phyloP scores from a whole-genome alignment of 1,140 invertebrate genomes.

The Heliconius himera region DNA sequence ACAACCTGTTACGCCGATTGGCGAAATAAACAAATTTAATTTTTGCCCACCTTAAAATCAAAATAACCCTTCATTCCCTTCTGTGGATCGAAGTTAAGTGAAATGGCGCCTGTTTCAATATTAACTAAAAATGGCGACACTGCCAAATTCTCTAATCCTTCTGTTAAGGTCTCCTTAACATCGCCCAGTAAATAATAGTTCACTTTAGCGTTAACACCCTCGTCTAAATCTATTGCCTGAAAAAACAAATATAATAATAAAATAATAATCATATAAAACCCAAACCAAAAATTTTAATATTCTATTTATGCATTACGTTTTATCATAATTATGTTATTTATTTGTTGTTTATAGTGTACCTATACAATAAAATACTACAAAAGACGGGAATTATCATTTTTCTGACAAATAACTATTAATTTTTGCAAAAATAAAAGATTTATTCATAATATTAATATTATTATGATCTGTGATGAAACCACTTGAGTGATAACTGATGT shows the following conservation, averaged over 20 bases:
- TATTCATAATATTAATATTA: no score
- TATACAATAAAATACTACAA: neutral
- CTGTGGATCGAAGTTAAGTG: constrained; percentile 96
- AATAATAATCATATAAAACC: neutral
- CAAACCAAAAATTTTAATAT: no score
- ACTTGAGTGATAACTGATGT: no score
- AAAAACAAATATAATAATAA: constrained; percentile 39
- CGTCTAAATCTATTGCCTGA: constrained; percentile 92
- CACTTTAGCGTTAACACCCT: constrained; percentile 88
- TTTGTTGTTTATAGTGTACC: neutral
- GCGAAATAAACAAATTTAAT: no score
- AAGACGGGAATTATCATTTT: no score
- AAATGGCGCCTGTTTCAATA: constrained; percentile 89
- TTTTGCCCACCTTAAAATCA: constrained; percentile 88
- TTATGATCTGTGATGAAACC: no score
- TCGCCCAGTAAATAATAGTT: constrained; percentile 90
- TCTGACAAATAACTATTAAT: no score
- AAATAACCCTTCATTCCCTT: constrained; percentile 98
- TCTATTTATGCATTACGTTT: no score
- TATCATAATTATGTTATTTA: no score
- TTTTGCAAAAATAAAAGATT: no score
- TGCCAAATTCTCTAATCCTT: constrained; percentile 91
- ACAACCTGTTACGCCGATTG: no score
- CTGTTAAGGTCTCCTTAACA: constrained; percentile 91
- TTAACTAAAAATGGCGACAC: constrained; percentile 93